These are phyloP conservation scores for Nannospalax galili DNA, from an alignment of 2,113 vertebrate species.

Conservation along the genomic window DNA sequence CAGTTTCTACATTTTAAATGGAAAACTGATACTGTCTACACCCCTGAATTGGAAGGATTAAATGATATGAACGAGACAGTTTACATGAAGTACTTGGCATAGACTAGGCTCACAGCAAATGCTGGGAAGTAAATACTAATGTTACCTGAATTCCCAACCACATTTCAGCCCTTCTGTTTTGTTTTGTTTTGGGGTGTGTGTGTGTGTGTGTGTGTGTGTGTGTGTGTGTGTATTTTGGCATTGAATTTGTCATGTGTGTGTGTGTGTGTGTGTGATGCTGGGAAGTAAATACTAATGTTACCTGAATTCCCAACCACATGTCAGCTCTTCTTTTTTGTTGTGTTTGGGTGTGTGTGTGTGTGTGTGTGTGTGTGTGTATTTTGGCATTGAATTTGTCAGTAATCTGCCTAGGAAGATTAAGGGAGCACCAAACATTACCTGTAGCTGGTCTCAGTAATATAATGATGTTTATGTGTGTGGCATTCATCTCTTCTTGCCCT, in stretches of 20 bases:
- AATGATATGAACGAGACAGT: not conserved
- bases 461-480: not conserved
- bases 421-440: not conserved
- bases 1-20: not conserved
- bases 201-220: too few relatives aligned
- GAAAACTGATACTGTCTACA: not conserved
- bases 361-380: too few relatives aligned
- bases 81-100: not conserved
- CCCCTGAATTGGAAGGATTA: not conserved
- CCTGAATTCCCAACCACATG: not conserved
- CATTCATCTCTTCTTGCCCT: not conserved
- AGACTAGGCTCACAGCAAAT: not conserved
- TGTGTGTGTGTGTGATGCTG: too few relatives aligned
- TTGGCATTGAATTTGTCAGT: not conserved
- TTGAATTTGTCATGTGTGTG: conserved; percentile 40
- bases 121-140: not conserved
- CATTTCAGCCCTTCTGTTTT: conserved; percentile 16
- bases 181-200: not conserved
- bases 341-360: too few relatives aligned
- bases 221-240: too few relatives aligned
- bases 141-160: not conserved
- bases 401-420: not conserved
- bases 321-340: conserved; percentile 10
- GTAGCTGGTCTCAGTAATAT: accelerated
- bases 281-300: not conserved